Evolutionary conservation across 2,113 vertebrate species (phyloP), one percentile per base, ranked within the genome.

Genomic region (Leucopsar rothschildi): DNA sequence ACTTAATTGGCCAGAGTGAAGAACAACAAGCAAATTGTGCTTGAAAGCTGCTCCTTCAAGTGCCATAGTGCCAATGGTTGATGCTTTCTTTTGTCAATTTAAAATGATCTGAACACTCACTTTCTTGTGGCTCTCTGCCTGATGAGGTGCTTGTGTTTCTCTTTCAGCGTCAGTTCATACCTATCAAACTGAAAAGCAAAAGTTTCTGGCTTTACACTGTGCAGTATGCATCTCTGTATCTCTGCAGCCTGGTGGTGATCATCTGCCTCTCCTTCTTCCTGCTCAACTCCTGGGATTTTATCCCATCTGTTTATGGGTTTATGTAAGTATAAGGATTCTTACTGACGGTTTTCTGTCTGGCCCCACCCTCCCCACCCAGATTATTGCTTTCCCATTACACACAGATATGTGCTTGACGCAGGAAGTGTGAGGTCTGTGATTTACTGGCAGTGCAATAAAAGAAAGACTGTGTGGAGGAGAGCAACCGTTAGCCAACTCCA

Each of bases 211-310:
- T 98, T 94, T 99, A 98, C 95, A 97, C 98, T 25, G 71, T 96
- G 45, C 99, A 99, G 95, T 99, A 99, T 49, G 91, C 97, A 84
- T 98, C 98, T 95, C 98, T 99, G 97, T 99, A 98, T 94, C 93
- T 98, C 68, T 99, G 99, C 93, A 99, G 99, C 96, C 97, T 99
- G 25, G 92, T 98, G 15, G 98, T 99, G 78, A 97, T 99, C 75
- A 39, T 99, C 92, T 98, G 98, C 85, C 99, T 99, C 35, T 99
- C 99, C 72, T 99, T 99, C 96, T 99, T 99, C 98, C 98, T 99
- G 92, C 98, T 99, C 77, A 99, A 98, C 95, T 99, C 99, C 40
- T 99, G 99, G 99, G 99, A 99, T 97, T 99, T 99, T 94, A 98
- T 99, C 81, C 98, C 98, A 18, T 98, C 99, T 10, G 99, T 99